Evolutionary conservation across 2,113 vertebrate species (phyloP).

Genomic region (Pleuronectes platessa): DNA sequence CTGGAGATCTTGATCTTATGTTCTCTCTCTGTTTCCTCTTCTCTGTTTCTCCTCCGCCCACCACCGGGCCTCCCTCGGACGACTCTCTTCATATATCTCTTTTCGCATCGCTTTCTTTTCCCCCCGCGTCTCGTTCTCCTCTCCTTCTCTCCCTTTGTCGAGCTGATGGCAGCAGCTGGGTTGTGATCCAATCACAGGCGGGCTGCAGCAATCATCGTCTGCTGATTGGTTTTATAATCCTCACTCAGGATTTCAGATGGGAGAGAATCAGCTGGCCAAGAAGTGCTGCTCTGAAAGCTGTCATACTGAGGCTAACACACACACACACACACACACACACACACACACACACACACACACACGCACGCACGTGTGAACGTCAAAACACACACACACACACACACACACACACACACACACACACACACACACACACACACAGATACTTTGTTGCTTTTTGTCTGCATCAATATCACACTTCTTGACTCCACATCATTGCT

Average conservation of each 20-base stretch:
- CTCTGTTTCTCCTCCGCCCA: slow-evolving; percentile 31
- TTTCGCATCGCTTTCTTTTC: slow-evolving; percentile 53
- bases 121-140: slow-evolving; percentile 33
- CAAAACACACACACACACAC: slow-evolving; percentile 9
- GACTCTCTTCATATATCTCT: slow-evolving; percentile 67
- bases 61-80: slow-evolving; percentile 12
- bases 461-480: slow-evolving; percentile 50
- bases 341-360: neutral
- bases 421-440: slow-evolving; percentile 4
- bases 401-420: neutral
- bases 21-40: slow-evolving; percentile 39
- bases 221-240: slow-evolving; percentile 84
- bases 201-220: slow-evolving; percentile 77
- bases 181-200: slow-evolving; percentile 76
- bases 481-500: slow-evolving; percentile 44
- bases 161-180: slow-evolving; percentile 57
- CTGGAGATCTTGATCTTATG: slow-evolving; percentile 44
- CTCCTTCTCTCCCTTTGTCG: slow-evolving; percentile 55
- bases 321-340: no score
- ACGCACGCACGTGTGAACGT: neutral
- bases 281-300: slow-evolving; percentile 55
- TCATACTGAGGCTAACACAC: slow-evolving; percentile 42
- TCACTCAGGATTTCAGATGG: slow-evolving; percentile 79
- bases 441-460: slow-evolving; percentile 29
- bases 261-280: slow-evolving; percentile 69